phyloP scores from a whole-genome alignment of 2,888 invertebrate species.

The Melitaea athalia region DNA sequence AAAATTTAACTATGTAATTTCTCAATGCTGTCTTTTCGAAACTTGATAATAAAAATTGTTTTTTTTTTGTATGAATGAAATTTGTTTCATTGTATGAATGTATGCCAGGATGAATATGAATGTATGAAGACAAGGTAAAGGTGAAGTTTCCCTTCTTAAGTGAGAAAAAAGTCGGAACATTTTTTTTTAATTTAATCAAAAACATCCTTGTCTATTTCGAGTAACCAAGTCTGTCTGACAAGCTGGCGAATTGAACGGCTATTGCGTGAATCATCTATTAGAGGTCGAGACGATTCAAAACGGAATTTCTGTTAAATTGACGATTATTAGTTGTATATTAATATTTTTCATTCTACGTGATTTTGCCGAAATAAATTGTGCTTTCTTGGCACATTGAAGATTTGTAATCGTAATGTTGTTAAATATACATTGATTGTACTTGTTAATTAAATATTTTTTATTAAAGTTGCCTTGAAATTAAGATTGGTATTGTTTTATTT shows the following conservation, averaged over 20 bases:
- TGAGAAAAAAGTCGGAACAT: too few species aligned
- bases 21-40: too few species aligned
- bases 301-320: background rate
- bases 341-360: background rate
- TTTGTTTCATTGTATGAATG: too few species aligned
- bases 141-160: too few species aligned
- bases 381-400: too few species aligned
- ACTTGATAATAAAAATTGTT: too few species aligned
- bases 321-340: background rate
- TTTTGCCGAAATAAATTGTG: too few species aligned
- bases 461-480: background rate
- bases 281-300: background rate
- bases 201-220: background rate
- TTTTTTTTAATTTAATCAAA: too few species aligned
- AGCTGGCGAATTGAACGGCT: background rate
- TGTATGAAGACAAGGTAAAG: too few species aligned
- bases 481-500: constrained; percentile 5
- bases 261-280: background rate
- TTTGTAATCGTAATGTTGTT: background rate
- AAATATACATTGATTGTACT: background rate
- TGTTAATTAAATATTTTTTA: background rate
- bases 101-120: too few species aligned
- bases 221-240: background rate
- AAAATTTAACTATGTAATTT: too few species aligned
- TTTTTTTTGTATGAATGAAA: too few species aligned